Evolutionary conservation across 2,888 invertebrate genomes (phyloP).

Genomic region (Drosophila nr. medialis): DNA sequence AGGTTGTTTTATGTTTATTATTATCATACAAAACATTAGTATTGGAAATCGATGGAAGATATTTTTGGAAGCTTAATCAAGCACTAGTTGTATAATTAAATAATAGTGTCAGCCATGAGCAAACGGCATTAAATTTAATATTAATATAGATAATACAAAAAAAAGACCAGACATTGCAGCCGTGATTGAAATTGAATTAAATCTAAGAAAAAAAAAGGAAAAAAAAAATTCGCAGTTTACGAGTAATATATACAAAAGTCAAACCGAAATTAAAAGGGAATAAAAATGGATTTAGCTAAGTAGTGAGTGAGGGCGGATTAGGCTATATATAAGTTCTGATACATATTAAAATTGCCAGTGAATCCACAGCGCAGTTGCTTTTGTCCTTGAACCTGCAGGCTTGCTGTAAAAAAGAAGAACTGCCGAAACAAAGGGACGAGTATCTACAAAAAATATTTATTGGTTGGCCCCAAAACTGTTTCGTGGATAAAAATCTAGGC

Average conservation of each 20-base stretch:
- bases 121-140: not conserved
- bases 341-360: constrained; percentile 10
- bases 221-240: too few relatives aligned
- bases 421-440: constrained; percentile 39
- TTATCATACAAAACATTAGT: not conserved
- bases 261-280: not conserved
- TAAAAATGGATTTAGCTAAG: not conserved
- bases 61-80: not conserved
- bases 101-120: not conserved
- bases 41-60: not conserved
- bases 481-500: constrained; percentile 69
- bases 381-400: constrained; percentile 71
- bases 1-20: not conserved
- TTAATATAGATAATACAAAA: not conserved
- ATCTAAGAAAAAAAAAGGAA: not conserved
- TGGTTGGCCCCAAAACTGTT: constrained; percentile 62
- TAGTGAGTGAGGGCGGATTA: not conserved
- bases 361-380: constrained; percentile 28
- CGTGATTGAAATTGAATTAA: not conserved
- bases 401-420: constrained; percentile 26
- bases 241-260: not conserved
- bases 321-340: constrained; percentile 3
- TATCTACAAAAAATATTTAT: constrained; percentile 54
- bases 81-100: not conserved
- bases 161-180: not conserved